Base-by-base conservation (phyloP, 2,888 invertebrate species). In the Cantharis rustica region DNA sequence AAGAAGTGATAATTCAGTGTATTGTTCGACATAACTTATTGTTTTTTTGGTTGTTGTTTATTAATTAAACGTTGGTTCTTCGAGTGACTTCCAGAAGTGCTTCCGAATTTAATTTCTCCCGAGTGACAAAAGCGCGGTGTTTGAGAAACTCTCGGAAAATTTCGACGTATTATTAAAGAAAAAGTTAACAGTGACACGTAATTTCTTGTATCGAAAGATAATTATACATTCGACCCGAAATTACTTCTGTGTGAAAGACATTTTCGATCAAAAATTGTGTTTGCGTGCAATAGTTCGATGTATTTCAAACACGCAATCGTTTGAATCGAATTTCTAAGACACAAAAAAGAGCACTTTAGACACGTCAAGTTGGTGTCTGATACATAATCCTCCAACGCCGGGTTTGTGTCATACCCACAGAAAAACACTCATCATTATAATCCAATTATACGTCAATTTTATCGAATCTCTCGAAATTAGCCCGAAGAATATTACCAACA, bases 231-330 rank as follows among this genome's bases (percentile, higher is more conserved):
- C 78, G 75, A 73, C 73, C 75, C 78, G 73, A 75, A 78, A 78
- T 78, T 78, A 76, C 76, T 76, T 74, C 75, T 81, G 81, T 81
- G 83, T 82, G 82, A 83, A 80, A 82, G 82, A 83, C 83, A 81
- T 83, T 82, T 77, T 81, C 82, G 82, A 83, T 82, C 81, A 81
- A 79, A 80, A 83, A 81, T 81, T 81, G 82, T 82, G 83, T 79
- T 82, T 80, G 83, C 83, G 82, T 83, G 82, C 79, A 78, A 70
- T 77, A 77, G 79, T 82, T 82, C 82, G 82, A 82, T 82, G 80
- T 81, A 79, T 81, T 80, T 76, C 78, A 78, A 79, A 78, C 83
- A 83, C 83, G 83, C 83, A 81, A 82, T 77, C 76, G 75, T 71
- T 79, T 79, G 77, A 80, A 82, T 82, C 82, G 82, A 82, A 82